These are phyloP conservation scores for Harlomillsia oculata DNA, from an alignment of 1,140 invertebrate genomes.

Conservation along the genomic window DNA sequence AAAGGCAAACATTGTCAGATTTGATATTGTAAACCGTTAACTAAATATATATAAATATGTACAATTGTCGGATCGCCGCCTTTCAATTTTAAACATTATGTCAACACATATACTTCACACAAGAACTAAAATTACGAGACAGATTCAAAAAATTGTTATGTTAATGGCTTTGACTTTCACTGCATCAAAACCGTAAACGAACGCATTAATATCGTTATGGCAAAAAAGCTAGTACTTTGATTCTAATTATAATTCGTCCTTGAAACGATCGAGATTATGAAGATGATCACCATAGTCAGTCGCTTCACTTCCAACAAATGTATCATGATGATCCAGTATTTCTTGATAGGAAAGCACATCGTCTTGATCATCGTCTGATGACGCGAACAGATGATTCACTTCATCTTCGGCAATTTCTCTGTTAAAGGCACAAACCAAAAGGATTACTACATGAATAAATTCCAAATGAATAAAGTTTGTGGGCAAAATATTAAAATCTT, in stretches of 20 bases:
- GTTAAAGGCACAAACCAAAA: constrained; percentile 35
- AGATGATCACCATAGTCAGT: constrained; percentile 91
- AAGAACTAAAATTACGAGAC: background rate
- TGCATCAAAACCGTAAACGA: no score
- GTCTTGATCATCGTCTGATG: constrained; percentile 65
- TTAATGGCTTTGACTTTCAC: no score
- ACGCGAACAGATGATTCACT: constrained; percentile 77
- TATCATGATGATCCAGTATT: constrained; percentile 76
- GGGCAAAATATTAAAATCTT: constrained; percentile 38
- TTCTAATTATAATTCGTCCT: constrained; percentile 66
- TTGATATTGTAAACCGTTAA: no score
- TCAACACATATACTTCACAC: no score
- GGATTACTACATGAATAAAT: constrained; percentile 2
- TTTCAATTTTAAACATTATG: no score
- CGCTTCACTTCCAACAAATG: constrained; percentile 91
- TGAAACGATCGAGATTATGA: constrained; percentile 64
- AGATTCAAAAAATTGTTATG: background rate
- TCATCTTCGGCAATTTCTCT: constrained; percentile 82
- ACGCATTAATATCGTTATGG: no score
- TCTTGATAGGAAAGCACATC: constrained; percentile 71
- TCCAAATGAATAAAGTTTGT: background rate
- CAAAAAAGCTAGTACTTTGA: constrained; percentile 30
- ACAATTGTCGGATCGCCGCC: no score
- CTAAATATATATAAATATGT: no score
- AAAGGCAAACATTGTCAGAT: no score